Conservation (phyloP, 2,113 vertebrate genomes). For the Globicephala melas region DNA sequence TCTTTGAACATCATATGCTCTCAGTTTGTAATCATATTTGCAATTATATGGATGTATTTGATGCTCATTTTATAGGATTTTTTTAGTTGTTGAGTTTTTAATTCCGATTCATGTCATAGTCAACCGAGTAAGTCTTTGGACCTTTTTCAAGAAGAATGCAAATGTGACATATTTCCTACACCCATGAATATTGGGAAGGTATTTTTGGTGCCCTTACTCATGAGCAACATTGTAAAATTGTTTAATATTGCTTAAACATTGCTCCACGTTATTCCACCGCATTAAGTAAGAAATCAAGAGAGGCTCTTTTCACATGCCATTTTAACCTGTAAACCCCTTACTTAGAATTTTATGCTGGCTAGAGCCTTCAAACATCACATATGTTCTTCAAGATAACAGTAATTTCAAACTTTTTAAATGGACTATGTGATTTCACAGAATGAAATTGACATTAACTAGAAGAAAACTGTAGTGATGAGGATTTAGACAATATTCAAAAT, state of each 20-base stretch:
- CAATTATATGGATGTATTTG: background rate
- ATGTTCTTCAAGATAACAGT: constrained; percentile 14
- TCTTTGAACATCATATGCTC: background rate
- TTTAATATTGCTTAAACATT: background rate
- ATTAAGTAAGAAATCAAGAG: constrained; percentile 31
- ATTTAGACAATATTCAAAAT: background rate
- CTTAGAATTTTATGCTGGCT: background rate
- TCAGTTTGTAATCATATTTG: background rate
- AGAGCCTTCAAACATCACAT: background rate
- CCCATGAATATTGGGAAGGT: background rate
- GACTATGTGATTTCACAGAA: background rate
- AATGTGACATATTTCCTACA: background rate
- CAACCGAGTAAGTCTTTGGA: background rate
- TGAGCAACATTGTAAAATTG: background rate
- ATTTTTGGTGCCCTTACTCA: background rate
- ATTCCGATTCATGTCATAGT: constrained; percentile 13
- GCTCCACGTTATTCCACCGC: background rate
- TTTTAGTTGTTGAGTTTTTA: constrained; percentile 27
- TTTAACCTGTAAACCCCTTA: constrained; percentile 14
- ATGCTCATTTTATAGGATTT: background rate
- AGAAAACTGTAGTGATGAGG: background rate
- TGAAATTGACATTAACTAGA: background rate
- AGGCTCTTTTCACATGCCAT: background rate
- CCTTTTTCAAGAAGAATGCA: background rate
- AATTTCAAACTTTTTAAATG: background rate